Percentiles rank a stretch among this genome's conserved stretches.
phyloP scores from a whole-genome alignment of 1,140 invertebrate species.

The Andrena cerasifolii region DNA sequence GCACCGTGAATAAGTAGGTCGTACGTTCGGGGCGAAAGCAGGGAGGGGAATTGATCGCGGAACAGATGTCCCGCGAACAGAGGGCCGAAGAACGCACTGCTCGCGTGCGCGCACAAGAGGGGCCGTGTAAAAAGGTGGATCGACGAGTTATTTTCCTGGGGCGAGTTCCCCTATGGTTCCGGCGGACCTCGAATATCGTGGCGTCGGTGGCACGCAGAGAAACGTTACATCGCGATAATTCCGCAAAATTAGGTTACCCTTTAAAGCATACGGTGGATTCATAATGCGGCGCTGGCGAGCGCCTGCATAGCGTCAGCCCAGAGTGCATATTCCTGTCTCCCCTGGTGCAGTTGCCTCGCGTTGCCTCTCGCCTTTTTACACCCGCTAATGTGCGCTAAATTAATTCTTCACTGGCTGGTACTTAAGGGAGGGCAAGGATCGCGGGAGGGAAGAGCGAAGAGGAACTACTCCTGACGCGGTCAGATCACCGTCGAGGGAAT shows the following conservation, averaged over 20 bases:
- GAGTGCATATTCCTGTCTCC: conserved; percentile 59
- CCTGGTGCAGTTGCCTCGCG: conserved; percentile 31
- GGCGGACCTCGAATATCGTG: conserved; percentile 19
- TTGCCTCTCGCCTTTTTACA: conserved; percentile 39
- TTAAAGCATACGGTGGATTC: conserved; percentile 59
- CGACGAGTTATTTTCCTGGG: background rate
- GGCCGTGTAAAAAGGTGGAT: background rate
- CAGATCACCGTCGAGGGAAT: conserved; percentile 4
- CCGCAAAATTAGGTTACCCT: conserved; percentile 67
- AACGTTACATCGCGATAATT: conserved; percentile 62
- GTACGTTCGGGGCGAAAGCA: conserved; percentile 3
- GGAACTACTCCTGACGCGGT: background rate
- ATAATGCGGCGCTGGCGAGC: conserved; percentile 47
- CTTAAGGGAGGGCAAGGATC: conserved; percentile 16
- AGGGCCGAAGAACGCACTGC: background rate
- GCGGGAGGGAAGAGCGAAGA: too few species aligned
- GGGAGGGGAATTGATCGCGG: conserved; percentile 9
- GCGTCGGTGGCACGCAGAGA: conserved; percentile 13
- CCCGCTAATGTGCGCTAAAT: conserved; percentile 49
- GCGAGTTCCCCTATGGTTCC: background rate
- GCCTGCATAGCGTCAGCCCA: conserved; percentile 19
- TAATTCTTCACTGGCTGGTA: conserved; percentile 50
- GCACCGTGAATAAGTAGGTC: conserved; percentile 8
- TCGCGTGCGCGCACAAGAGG: background rate
- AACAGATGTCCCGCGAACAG: background rate